A percentile compares a stretch with the other conserved stretches of the same genome.
Evolutionary conservation across 2,888 invertebrate species (phyloP).

Genomic region (Malachius bipustulatus): DNA sequence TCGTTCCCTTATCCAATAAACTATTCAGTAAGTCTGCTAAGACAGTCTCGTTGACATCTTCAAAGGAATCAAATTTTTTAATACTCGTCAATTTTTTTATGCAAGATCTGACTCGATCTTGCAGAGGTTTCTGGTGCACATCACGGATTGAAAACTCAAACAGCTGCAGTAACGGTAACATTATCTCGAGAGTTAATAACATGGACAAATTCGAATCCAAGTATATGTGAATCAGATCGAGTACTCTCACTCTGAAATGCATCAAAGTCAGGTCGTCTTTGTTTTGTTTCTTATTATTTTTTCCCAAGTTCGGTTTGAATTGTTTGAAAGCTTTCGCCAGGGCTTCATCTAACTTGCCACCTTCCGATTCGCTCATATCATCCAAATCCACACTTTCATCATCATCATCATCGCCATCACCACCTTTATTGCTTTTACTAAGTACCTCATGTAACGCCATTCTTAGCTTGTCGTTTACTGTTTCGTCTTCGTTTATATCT

Average conservation of each 20-base stretch:
- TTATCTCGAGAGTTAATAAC: constrained; percentile 55
- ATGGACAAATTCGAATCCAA: constrained; percentile 57
- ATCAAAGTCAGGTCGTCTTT: constrained; percentile 54
- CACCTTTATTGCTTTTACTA: constrained; percentile 45
- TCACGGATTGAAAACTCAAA: constrained; percentile 60
- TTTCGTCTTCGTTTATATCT: constrained; percentile 47
- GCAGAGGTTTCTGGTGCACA: constrained; percentile 53
- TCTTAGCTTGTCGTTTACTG: constrained; percentile 56
- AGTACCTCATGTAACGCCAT: constrained; percentile 61
- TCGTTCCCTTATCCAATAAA: constrained; percentile 50
- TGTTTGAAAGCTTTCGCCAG: constrained; percentile 62
- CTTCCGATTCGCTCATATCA: constrained; percentile 65
- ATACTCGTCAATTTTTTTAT: constrained; percentile 48
- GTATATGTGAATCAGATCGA: constrained; percentile 64
- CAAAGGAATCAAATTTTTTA: constrained; percentile 47
- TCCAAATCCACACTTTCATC: constrained; percentile 59
- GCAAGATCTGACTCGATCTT: constrained; percentile 48
- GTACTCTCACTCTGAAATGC: constrained; percentile 61
- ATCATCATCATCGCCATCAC: constrained; percentile 50
- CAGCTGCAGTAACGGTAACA: constrained; percentile 53
- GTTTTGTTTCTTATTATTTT: constrained; percentile 39
- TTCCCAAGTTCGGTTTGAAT: constrained; percentile 41
- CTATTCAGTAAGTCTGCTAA: constrained; percentile 45
- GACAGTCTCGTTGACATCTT: constrained; percentile 43
- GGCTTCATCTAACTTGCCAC: constrained; percentile 51